Evolutionary conservation across 1,140 invertebrate genomes (phyloP), one percentile per base, ranked within the genome.

Genomic region (Pogonognathellus flavescens): DNA sequence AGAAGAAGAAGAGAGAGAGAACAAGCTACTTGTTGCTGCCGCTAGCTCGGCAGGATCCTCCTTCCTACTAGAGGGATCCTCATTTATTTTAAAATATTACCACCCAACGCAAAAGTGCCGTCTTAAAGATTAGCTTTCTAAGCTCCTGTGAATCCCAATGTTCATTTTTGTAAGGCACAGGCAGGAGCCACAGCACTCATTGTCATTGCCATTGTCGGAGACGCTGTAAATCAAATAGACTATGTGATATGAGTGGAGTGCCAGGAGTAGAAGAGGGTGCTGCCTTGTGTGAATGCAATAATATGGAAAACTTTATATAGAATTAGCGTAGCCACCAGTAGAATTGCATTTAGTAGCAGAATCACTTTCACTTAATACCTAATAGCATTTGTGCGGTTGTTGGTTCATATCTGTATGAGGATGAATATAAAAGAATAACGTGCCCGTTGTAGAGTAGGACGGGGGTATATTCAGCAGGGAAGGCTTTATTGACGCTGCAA

Each of bases 71-170:
- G 70, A n/a, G 70, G 31, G 70, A 76, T 76, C 70, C 70, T 76
- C 70, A 76, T 76, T 76, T 76, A 76, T 76, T 76, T 76, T 76
- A 76, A 76, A 76, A 76, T 76, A 76, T 76, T 76, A 76, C 70
- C 70, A 76, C 70, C 70, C 70, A 76, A 76, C 70, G 70, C 70
- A 76, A 76, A 76, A 76, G 70, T 76, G 70, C 70, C 70, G 70
- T 76, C 70, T 76, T 76, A 76, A 76, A 76, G 70, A 76, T 76
- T 76, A 76, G 70, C 70, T 76, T 76, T 76, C 70, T 76, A 76
- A 76, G 70, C 70, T 76, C 70, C 70, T 76, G 70, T 49, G 70
- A 76, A 76, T 76, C 70, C 70, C 70, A 76, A 76, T 50, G 70
- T 76, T 76, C 70, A 76, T 76, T 76, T 76, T 76, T 76, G 70